phyloP scores from a whole-genome alignment of 2,888 invertebrate genomes.

The Pyrocoelia pectoralis region DNA sequence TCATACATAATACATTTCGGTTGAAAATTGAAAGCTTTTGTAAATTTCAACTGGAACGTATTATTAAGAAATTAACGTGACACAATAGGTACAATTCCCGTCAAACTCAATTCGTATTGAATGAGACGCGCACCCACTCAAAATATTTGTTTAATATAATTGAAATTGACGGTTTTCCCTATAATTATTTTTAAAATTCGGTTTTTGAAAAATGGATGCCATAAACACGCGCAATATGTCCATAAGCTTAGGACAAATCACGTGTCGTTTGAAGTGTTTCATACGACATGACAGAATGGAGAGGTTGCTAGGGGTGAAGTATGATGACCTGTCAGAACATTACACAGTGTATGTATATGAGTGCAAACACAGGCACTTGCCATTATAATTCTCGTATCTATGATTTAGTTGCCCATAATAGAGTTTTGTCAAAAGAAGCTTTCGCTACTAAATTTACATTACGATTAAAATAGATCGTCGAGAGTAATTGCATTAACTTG shows the following conservation, averaged over 20 bases:
- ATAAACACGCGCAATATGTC: conserved; percentile 37
- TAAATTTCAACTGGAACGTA: conserved; percentile 12
- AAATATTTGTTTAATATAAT: conserved; percentile 5
- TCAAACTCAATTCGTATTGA: conserved; percentile 21
- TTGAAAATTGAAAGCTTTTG: conserved; percentile 14
- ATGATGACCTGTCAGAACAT: conserved; percentile 37
- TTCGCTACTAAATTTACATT: conserved; percentile 41
- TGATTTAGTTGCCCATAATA: conserved; percentile 29
- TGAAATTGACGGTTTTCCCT: not conserved
- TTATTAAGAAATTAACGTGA: conserved; percentile 23
- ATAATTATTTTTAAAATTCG: not conserved
- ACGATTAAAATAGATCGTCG: conserved; percentile 46
- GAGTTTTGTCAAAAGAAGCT: conserved; percentile 30
- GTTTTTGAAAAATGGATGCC: conserved; percentile 19
- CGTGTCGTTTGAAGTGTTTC: conserved; percentile 42
- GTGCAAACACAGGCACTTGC: not conserved
- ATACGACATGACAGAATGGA: conserved; percentile 32
- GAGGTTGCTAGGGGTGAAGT: conserved; percentile 31
- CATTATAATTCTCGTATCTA: not conserved
- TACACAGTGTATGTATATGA: conserved; percentile 22
- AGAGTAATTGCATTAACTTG: conserved; percentile 46
- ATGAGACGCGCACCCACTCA: not conserved
- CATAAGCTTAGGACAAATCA: conserved; percentile 40
- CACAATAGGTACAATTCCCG: conserved; percentile 13
- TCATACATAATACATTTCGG: conserved; percentile 19